Evolutionary conservation across 2,797 vertebrate species (phyloP).

Genomic region (Glyptemys insculpta): DNA sequence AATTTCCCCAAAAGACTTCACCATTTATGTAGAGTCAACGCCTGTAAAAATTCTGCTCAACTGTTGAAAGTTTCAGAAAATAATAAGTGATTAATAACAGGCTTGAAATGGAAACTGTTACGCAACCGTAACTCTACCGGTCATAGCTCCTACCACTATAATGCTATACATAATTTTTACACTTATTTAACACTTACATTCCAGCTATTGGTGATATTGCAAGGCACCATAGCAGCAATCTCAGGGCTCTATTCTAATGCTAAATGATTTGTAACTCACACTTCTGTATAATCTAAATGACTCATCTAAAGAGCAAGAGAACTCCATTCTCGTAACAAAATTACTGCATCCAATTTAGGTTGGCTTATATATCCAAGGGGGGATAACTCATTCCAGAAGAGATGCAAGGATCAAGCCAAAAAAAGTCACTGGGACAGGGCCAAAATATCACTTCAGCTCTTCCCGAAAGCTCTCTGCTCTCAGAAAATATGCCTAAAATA

Average conservation of each 20-base stretch:
- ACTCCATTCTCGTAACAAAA: neutral
- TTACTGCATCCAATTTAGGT: neutral
- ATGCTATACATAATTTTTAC: neutral
- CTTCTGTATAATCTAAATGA: neutral
- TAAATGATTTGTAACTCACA: neutral
- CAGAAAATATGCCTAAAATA: neutral
- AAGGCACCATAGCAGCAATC: neutral
- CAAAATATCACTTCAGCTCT: neutral
- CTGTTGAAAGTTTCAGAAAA: conserved; percentile 21
- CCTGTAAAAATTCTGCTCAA: neutral
- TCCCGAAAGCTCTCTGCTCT: neutral
- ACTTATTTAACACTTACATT: neutral
- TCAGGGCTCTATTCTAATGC: neutral
- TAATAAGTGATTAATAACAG: conserved; percentile 1
- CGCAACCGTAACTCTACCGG: neutral
- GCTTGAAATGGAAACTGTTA: conserved; percentile 1
- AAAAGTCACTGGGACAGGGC: neutral
- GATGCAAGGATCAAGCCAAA: neutral
- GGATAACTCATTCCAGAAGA: neutral
- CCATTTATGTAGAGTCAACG: neutral
- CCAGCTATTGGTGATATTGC: neutral
- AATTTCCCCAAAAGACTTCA: neutral
- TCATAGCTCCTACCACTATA: neutral
- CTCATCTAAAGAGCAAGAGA: neutral
- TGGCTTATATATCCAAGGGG: neutral